Conservation (phyloP, 2,113 vertebrate species). For the Gambusia affinis region DNA sequence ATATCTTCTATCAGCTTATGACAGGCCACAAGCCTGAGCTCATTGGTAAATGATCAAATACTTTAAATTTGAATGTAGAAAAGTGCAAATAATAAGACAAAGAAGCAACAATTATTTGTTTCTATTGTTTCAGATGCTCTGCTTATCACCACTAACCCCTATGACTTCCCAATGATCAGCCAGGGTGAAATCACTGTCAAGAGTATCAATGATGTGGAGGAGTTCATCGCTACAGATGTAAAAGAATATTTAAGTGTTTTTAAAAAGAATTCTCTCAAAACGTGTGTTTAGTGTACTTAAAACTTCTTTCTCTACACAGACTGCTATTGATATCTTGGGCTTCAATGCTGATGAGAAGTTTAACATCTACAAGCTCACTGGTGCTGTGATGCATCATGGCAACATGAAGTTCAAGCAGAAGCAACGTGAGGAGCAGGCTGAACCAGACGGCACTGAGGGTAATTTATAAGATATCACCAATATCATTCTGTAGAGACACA, state of each 20-base stretch:
- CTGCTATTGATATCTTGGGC: constrained; percentile 79
- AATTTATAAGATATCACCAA: not conserved
- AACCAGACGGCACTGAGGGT: constrained; percentile 77
- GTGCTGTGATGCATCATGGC: constrained; percentile 86
- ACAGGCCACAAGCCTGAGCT: constrained; percentile 77
- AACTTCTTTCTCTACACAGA: constrained; percentile 39
- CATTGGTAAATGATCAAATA: constrained; percentile 52
- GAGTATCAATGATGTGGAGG: constrained; percentile 70
- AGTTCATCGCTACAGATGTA: constrained; percentile 61
- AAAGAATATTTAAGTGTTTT: not conserved
- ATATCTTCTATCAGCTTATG: constrained; percentile 79
- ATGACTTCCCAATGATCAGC: constrained; percentile 75
- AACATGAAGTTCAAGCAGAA: constrained; percentile 76
- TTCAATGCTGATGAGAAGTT: constrained; percentile 87
- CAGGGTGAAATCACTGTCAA: constrained; percentile 72
- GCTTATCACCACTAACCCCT: constrained; percentile 75
- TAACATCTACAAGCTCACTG: constrained; percentile 87
- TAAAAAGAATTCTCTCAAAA: not conserved
- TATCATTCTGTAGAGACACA: too few species aligned
- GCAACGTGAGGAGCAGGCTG: constrained; percentile 76
- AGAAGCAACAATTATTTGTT: not conserved
- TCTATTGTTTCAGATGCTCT: constrained; percentile 68
- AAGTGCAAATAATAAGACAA: not conserved
- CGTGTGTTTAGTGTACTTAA: not conserved
- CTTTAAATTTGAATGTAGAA: not conserved